phyloP scores from a whole-genome alignment of 2,888 invertebrate genomes.

The Andrena praecox region DNA sequence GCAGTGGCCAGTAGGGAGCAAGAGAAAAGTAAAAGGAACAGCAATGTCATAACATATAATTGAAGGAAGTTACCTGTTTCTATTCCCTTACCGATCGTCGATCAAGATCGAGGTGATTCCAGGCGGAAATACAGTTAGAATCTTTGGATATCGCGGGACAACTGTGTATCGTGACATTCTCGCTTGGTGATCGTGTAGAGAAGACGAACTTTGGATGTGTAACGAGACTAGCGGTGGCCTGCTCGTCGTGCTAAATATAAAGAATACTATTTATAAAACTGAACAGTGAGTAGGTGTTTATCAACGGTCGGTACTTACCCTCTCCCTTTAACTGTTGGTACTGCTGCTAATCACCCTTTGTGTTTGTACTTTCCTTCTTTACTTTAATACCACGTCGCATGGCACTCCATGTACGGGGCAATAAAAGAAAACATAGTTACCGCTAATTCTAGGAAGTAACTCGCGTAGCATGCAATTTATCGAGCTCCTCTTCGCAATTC shows the following conservation, averaged over 20 bases:
- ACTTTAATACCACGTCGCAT: neutral
- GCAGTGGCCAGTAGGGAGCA: neutral
- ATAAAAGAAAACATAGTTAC: neutral
- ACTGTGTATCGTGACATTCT: constrained; percentile 19
- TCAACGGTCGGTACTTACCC: constrained; percentile 49
- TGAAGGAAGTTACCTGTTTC: constrained; percentile 21
- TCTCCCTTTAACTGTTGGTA: constrained; percentile 41
- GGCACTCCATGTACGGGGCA: neutral
- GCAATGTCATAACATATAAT: neutral
- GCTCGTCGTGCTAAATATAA: constrained; percentile 71
- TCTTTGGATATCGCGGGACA: neutral
- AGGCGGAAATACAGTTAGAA: constrained; percentile 2
- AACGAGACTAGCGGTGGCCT: constrained; percentile 17
- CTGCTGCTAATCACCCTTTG: constrained; percentile 22
- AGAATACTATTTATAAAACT: constrained; percentile 73
- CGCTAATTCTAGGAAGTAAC: neutral
- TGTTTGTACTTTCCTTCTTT: neutral
- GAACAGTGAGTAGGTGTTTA: constrained; percentile 55
- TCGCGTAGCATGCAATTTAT: neutral
- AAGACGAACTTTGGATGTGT: constrained; percentile 11
- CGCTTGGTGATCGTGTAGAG: constrained; percentile 20
- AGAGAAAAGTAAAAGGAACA: neutral
- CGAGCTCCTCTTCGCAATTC: neutral
- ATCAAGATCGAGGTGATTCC: constrained; percentile 34
- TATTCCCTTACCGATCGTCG: constrained; percentile 53